Conservation (phyloP, 2,888 invertebrate species). For the Periphyllus acericola region DNA sequence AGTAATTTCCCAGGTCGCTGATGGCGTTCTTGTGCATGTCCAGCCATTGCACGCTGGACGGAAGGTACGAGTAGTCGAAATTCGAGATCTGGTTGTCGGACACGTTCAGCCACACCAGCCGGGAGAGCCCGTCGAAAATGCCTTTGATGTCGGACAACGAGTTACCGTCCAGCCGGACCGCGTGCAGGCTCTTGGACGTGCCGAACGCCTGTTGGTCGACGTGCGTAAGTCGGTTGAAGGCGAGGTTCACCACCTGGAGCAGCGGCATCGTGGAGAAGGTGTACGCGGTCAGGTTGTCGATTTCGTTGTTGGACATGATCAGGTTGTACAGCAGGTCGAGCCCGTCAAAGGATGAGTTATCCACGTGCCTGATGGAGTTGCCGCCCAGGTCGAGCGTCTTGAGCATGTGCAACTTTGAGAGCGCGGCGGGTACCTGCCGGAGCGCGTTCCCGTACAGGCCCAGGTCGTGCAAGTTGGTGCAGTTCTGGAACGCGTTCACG, state of each 20-base stretch:
- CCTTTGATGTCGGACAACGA: constrained; percentile 83
- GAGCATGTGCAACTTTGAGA: constrained; percentile 85
- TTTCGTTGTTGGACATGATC: constrained; percentile 87
- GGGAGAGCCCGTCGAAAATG: constrained; percentile 83
- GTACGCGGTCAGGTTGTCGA: constrained; percentile 82
- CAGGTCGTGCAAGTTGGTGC: constrained; percentile 88
- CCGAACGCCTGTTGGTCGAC: constrained; percentile 86
- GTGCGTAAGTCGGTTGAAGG: constrained; percentile 81
- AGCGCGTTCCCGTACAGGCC: constrained; percentile 89
- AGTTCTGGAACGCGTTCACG: constrained; percentile 89
- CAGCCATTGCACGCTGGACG: constrained; percentile 86
- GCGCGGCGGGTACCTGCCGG: constrained; percentile 81
- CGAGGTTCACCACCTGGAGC: constrained; percentile 86
- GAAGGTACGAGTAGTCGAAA: constrained; percentile 89
- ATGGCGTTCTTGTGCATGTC: constrained; percentile 90
- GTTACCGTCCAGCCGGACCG: constrained; percentile 88
- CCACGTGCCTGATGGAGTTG: constrained; percentile 84
- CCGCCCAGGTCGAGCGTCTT: constrained; percentile 91
- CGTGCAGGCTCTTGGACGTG: constrained; percentile 81
- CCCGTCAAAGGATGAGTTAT: constrained; percentile 83
- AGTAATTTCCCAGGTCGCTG: constrained; percentile 80
- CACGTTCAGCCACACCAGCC: constrained; percentile 88
- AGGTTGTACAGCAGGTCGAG: constrained; percentile 87
- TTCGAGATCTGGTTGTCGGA: constrained; percentile 89
- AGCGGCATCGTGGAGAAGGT: constrained; percentile 83